phyloP scores from a whole-genome alignment of 1,140 invertebrate species.

The Saccostrea echinata region DNA sequence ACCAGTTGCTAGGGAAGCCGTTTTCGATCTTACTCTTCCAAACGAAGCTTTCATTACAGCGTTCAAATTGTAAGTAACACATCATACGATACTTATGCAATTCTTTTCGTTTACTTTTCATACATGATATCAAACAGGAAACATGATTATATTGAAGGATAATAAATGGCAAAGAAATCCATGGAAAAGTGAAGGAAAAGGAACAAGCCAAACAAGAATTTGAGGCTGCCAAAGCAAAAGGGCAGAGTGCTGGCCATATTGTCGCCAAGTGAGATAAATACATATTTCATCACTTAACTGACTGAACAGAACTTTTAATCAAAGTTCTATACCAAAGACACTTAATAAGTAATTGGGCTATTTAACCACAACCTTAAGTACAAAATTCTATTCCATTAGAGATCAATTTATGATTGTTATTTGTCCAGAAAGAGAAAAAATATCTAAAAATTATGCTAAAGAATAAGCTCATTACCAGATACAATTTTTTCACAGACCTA shows the following conservation, averaged over 20 bases:
- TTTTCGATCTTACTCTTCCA: slow-evolving; percentile 71
- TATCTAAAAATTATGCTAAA: no score
- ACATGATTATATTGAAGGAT: slow-evolving; percentile 52
- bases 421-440: no score
- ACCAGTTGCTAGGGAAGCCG: slow-evolving; percentile 60
- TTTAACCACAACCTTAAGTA: no score
- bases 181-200: slow-evolving; percentile 72
- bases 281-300: no score
- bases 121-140: not conserved
- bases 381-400: no score
- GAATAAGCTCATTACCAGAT: no score
- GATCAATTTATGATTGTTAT: no score
- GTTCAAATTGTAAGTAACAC: slow-evolving; percentile 66
- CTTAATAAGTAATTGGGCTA: no score
- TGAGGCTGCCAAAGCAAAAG: slow-evolving; percentile 62
- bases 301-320: no score
- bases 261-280: slow-evolving; percentile 15
- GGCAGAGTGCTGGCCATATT: slow-evolving; percentile 67
- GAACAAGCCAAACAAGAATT: slow-evolving; percentile 66
- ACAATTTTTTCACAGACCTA: slow-evolving; percentile 53
- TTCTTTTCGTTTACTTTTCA: no score
- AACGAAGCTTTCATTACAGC: slow-evolving; percentile 73
- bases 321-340: no score
- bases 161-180: slow-evolving; percentile 67
- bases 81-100: no score